Percentiles rank a stretch among this genome's conserved stretches.
Conservation (phyloP, 1,140 invertebrate species). For the Telenomus remus region DNA sequence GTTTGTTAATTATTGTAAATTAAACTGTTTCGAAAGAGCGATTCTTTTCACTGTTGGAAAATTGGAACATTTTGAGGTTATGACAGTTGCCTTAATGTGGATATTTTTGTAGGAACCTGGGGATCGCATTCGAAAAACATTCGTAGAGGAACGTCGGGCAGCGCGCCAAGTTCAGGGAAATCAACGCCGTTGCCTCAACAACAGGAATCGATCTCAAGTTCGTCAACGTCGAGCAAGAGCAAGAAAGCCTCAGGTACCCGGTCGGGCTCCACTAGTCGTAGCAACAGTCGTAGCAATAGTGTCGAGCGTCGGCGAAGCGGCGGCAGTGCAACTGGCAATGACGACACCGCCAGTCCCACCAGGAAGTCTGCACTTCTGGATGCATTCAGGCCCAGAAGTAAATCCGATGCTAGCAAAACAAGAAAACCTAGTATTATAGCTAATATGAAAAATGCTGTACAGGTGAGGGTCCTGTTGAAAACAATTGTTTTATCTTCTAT, state of each 20-base stretch:
- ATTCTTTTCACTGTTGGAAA: no score
- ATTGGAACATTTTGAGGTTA: no score
- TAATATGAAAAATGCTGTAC: constrained; percentile 86
- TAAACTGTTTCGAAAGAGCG: no score
- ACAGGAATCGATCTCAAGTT: constrained; percentile 62
- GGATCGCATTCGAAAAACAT: constrained; percentile 76
- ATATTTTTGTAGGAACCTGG: constrained; percentile 77
- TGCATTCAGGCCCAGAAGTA: constrained; percentile 87
- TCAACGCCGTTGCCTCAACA: constrained; percentile 68
- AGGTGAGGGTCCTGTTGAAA: constrained; percentile 75
- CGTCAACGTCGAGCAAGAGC: constrained; percentile 64
- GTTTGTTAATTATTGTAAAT: not conserved
- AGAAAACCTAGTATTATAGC: constrained; percentile 84
- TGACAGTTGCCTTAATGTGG: no score
- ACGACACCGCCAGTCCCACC: constrained; percentile 81
- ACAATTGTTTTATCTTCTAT: constrained; percentile 11
- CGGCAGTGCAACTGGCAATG: constrained; percentile 64
- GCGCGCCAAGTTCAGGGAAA: constrained; percentile 68
- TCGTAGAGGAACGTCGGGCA: constrained; percentile 63
- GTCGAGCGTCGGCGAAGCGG: constrained; percentile 78
- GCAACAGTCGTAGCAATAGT: constrained; percentile 78
- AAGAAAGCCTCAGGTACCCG: constrained; percentile 69
- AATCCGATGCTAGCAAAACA: constrained; percentile 83
- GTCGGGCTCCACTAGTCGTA: constrained; percentile 75
- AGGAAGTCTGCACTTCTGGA: constrained; percentile 87